Conservation (phyloP, 2,888 invertebrate genomes). For the Cryptocheilus praepositus region DNA sequence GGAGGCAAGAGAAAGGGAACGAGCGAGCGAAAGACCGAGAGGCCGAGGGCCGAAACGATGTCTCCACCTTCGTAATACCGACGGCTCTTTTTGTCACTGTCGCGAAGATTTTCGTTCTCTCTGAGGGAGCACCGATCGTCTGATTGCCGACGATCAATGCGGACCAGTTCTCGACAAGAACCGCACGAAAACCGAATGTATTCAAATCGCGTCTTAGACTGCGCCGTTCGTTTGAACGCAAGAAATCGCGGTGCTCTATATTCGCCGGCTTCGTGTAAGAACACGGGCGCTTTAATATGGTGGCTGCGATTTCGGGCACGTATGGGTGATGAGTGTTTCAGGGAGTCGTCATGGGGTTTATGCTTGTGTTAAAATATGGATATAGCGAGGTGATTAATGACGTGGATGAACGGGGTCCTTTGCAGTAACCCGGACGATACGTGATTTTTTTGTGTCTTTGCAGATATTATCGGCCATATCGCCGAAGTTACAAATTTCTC, state of each 20-base stretch:
- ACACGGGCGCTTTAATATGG: conserved; percentile 36
- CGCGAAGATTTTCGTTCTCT: conserved; percentile 41
- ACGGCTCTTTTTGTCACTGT: conserved; percentile 54
- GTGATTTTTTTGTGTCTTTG: no score
- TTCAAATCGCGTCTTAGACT: conserved; percentile 5
- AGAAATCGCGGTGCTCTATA: neutral
- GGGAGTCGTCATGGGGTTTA: no score
- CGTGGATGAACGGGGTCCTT: no score
- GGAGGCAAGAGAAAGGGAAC: conserved; percentile 31
- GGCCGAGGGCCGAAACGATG: conserved; percentile 52
- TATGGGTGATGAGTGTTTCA: no score
- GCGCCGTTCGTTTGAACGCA: neutral
- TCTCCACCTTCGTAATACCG: conserved; percentile 58
- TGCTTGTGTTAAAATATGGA: no score
- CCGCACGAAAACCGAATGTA: neutral
- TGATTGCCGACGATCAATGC: conserved; percentile 24
- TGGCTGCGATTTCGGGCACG: no score
- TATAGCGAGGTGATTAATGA: no score
- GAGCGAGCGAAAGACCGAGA: conserved; percentile 23
- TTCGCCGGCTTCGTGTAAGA: conserved; percentile 29
- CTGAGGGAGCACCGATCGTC: conserved; percentile 24
- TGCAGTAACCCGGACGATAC: no score
- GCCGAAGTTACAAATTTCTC: no score
- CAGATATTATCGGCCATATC: no score
- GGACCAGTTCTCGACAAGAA: neutral